These are phyloP conservation scores for Oryzias melastigma DNA, from an alignment of 2,113 vertebrate genomes.

Conservation along the genomic window DNA sequence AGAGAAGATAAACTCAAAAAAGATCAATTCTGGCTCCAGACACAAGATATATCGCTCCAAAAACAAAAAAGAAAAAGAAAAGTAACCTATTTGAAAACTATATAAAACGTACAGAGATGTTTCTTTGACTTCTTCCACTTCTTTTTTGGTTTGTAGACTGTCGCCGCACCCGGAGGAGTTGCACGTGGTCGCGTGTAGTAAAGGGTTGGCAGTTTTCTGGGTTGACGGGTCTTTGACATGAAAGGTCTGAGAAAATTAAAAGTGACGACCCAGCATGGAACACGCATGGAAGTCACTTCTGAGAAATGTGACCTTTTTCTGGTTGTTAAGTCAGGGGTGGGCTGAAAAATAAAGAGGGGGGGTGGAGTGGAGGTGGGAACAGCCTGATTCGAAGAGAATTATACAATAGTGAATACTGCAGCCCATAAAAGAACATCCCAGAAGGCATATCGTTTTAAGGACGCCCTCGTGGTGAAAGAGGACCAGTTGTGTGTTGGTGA, in stretches of 20 bases:
- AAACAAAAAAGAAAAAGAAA: too few relatives aligned
- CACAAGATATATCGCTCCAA: too few relatives aligned
- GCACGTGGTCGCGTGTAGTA: conserved; percentile 12
- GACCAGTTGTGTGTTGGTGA: conserved; percentile 61
- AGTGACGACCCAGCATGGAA: conserved; percentile 81
- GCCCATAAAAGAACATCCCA: conserved; percentile 58
- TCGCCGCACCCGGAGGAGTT: conserved; percentile 6
- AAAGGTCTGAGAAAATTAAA: conserved; percentile 78
- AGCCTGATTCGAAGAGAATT: conserved; percentile 72
- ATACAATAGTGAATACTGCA: conserved; percentile 65
- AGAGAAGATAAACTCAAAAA: too few relatives aligned
- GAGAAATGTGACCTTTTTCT: conserved; percentile 81
- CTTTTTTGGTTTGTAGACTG: background rate
- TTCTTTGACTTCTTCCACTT: background rate
- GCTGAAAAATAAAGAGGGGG: conserved; percentile 20
- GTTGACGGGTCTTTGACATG: conserved; percentile 68
- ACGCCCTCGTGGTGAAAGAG: conserved; percentile 54
- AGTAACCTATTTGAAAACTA: too few relatives aligned
- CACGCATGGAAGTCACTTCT: conserved; percentile 77
- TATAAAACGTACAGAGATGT: background rate
- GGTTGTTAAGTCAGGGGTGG: conserved; percentile 69
- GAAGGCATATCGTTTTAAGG: conserved; percentile 72
- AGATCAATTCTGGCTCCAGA: too few relatives aligned
- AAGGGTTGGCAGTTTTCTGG: conserved; percentile 35
- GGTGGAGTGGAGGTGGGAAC: conserved; percentile 16